Percentiles rank a stretch among this genome's conserved stretches.
These are phyloP conservation scores for Spilarctia lutea DNA, from an alignment of 2,888 invertebrate species.

Conservation along the genomic window DNA sequence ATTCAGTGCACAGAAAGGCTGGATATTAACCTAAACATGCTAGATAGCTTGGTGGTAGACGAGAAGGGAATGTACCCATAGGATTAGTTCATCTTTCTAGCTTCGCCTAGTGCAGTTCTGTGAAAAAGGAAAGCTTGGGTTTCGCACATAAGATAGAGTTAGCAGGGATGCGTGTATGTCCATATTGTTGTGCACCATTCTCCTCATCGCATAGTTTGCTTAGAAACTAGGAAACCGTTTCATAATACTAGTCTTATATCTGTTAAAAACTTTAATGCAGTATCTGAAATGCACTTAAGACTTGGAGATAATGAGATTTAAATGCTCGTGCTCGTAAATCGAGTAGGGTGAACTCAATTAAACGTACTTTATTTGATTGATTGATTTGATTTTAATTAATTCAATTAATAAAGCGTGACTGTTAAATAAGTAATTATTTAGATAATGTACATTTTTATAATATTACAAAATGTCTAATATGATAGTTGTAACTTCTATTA, in stretches of 20 bases:
- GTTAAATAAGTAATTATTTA: too few species aligned
- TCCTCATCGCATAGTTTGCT: too few species aligned
- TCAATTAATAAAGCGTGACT: too few species aligned
- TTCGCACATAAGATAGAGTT: not conserved
- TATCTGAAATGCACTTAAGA: not conserved
- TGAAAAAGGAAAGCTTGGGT: not conserved
- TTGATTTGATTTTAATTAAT: too few species aligned
- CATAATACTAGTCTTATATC: not conserved
- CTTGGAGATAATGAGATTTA: not conserved
- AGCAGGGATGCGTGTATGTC: not conserved
- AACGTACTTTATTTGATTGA: too few species aligned
- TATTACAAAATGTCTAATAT: too few species aligned
- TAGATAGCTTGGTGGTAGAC: not conserved
- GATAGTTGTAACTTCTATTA: too few species aligned
- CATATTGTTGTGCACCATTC: too few species aligned
- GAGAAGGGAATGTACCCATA: not conserved
- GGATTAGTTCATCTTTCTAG: not conserved
- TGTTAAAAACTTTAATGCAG: not conserved
- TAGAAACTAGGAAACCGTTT: too few species aligned
- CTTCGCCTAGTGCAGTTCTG: not conserved
- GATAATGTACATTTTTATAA: too few species aligned
- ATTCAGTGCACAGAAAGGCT: not conserved
- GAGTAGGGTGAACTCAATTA: too few species aligned
- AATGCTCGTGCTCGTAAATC: too few species aligned
- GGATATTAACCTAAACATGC: not conserved